Percentiles rank a stretch among this genome's conserved stretches.
These are phyloP conservation scores for Petrocephalus zakoni DNA, from an alignment of 2,113 vertebrate species.

Conservation along the genomic window DNA sequence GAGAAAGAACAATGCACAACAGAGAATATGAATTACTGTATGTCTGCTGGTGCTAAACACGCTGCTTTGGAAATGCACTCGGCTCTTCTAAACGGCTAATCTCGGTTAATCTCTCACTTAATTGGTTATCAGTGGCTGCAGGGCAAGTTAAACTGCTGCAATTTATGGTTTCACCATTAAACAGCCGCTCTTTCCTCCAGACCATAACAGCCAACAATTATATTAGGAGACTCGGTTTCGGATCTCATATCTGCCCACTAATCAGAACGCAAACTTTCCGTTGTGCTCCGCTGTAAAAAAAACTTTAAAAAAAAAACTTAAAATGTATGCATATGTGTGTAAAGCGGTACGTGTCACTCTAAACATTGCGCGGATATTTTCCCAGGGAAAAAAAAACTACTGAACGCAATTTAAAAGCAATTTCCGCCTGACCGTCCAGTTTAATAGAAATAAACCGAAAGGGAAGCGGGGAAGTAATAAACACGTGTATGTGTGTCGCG, in stretches of 20 bases:
- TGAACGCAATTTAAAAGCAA: constrained; percentile 51
- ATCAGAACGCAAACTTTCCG: constrained; percentile 71
- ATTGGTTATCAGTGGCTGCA: constrained; percentile 70
- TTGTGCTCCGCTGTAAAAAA: constrained; percentile 57
- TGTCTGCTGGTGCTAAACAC: constrained; percentile 55
- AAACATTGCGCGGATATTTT: constrained; percentile 47
- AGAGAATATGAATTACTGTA: constrained; percentile 48
- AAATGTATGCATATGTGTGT: constrained; percentile 47
- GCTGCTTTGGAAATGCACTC: constrained; percentile 50
- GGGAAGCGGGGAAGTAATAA: constrained; percentile 31
- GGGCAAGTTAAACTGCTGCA: constrained; percentile 67
- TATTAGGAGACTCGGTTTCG: constrained; percentile 63
- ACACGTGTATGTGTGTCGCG: constrained; percentile 46
- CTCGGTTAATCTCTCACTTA: constrained; percentile 66
- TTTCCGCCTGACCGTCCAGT: constrained; percentile 43
- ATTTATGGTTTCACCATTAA: constrained; percentile 65
- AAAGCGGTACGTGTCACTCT: constrained; percentile 52
- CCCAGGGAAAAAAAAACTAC: constrained; percentile 33
- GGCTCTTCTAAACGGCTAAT: constrained; percentile 61
- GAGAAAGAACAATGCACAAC: neutral
- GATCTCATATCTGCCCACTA: constrained; percentile 61
- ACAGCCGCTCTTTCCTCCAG: constrained; percentile 66
- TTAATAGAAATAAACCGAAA: neutral
- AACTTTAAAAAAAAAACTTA: constrained; percentile 48
- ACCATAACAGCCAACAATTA: constrained; percentile 71